Conservation (phyloP, 2,888 invertebrate genomes). For the Eilema caniola region DNA sequence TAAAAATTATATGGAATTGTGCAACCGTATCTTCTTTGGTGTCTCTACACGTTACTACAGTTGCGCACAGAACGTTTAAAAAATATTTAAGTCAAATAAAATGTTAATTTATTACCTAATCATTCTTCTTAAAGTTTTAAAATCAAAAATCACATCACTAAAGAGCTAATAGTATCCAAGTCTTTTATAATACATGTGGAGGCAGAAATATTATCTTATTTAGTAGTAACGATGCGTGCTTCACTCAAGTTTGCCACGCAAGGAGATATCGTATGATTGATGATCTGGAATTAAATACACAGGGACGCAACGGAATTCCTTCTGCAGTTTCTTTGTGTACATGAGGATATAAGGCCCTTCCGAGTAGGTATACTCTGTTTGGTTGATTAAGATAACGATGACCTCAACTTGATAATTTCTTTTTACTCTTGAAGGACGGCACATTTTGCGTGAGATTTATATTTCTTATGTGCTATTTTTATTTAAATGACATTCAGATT, state of each 20-base stretch:
- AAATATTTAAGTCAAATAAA: no score
- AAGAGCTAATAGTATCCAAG: constrained; percentile 36
- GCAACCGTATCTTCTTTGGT: no score
- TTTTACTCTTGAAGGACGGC: not conserved
- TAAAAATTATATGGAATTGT: no score
- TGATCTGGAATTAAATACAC: constrained; percentile 35
- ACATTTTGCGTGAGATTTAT: not conserved
- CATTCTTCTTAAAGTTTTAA: constrained; percentile 1
- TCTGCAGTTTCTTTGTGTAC: constrained; percentile 21
- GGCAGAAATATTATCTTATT: constrained; percentile 37
- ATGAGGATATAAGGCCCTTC: not conserved
- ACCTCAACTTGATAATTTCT: not conserved
- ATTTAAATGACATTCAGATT: no score
- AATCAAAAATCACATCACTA: constrained; percentile 23
- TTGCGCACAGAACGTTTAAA: no score
- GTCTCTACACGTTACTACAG: no score
- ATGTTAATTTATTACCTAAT: not conserved
- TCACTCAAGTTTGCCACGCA: constrained; percentile 27
- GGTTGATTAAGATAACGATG: not conserved
- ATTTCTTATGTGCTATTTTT: not conserved
- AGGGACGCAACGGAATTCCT: constrained; percentile 17
- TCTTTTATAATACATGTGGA: constrained; percentile 30
- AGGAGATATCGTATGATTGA: constrained; percentile 46
- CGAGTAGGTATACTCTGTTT: not conserved
- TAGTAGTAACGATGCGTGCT: constrained; percentile 44